These are phyloP conservation scores for Odontocerum albicorne DNA, from an alignment of 2,888 invertebrate species.

Conservation along the genomic window DNA sequence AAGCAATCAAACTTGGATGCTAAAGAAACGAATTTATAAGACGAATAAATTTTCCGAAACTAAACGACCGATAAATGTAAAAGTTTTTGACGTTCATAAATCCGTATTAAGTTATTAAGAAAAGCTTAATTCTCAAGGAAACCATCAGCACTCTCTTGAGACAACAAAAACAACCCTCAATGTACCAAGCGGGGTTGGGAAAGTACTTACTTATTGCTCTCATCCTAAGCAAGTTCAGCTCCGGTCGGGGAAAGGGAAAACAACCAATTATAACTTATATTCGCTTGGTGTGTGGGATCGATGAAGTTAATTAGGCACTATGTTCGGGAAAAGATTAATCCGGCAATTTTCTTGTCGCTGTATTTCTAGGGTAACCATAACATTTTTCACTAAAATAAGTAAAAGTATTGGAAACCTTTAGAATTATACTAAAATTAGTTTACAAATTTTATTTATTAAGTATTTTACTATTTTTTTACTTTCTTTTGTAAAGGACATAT, in stretches of 20 bases:
- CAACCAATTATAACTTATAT: constrained; percentile 22
- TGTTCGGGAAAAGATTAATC: background rate
- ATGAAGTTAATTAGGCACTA: background rate
- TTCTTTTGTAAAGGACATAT: no score
- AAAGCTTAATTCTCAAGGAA: constrained; percentile 18
- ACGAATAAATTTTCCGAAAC: no score
- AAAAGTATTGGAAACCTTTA: no score
- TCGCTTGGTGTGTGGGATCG: background rate
- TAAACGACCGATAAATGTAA: constrained; percentile 9
- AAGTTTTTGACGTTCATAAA: constrained; percentile 11
- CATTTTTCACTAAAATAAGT: no score
- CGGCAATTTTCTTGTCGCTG: background rate
- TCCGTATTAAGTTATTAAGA: constrained; percentile 10
- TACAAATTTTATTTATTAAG: no score
- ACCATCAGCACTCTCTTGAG: constrained; percentile 17
- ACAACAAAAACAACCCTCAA: constrained; percentile 22
- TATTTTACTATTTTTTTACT: no score
- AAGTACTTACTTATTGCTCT: background rate
- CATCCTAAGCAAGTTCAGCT: background rate
- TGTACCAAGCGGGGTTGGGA: constrained; percentile 3
- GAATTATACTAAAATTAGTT: no score
- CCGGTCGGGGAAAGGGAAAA: constrained; percentile 5
- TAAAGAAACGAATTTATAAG: no score
- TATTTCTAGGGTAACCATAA: no score
- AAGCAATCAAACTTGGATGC: no score